These are phyloP conservation scores for Aethes cnicana DNA, from an alignment of 2,888 invertebrate species.

Conservation along the genomic window DNA sequence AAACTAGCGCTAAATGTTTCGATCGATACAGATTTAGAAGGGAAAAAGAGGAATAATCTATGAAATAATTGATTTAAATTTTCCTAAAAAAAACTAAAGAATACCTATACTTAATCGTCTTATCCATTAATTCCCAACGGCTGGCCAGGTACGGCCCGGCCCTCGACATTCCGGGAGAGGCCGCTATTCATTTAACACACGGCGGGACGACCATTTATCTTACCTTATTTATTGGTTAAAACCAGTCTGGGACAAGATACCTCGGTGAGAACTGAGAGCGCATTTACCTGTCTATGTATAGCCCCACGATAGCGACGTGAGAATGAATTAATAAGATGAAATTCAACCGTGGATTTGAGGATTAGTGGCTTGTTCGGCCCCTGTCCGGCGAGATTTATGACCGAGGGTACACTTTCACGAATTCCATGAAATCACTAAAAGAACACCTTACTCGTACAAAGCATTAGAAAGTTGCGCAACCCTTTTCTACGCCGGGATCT, in stretches of 20 bases:
- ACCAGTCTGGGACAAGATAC: constrained; percentile 70
- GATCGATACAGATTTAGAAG: neutral
- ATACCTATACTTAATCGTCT: constrained; percentile 46
- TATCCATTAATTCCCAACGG: constrained; percentile 53
- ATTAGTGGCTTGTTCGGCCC: constrained; percentile 10
- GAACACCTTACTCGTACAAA: constrained; percentile 75
- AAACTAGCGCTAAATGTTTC: too few relatives aligned
- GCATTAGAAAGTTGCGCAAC: constrained; percentile 81
- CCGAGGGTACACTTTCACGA: constrained; percentile 70
- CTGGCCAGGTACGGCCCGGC: constrained; percentile 54
- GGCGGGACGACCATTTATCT: constrained; percentile 79
- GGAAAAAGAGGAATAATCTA: constrained; percentile 6
- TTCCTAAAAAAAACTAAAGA: constrained; percentile 26
- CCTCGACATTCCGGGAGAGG: constrained; percentile 65
- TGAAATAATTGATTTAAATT: too few relatives aligned
- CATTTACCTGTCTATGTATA: constrained; percentile 63
- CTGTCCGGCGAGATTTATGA: constrained; percentile 40
- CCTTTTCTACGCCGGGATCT: constrained; percentile 72
- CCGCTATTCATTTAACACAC: constrained; percentile 79
- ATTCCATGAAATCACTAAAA: constrained; percentile 58
- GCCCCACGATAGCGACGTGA: constrained; percentile 42
- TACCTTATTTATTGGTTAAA: constrained; percentile 78
- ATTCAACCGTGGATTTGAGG: constrained; percentile 36
- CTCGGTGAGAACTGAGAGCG: constrained; percentile 58
- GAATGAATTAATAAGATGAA: constrained; percentile 45